Percentiles rank a stretch among this genome's conserved stretches.
phyloP scores from a whole-genome alignment of 2,888 invertebrate genomes.

The Eupithecia insigniata region DNA sequence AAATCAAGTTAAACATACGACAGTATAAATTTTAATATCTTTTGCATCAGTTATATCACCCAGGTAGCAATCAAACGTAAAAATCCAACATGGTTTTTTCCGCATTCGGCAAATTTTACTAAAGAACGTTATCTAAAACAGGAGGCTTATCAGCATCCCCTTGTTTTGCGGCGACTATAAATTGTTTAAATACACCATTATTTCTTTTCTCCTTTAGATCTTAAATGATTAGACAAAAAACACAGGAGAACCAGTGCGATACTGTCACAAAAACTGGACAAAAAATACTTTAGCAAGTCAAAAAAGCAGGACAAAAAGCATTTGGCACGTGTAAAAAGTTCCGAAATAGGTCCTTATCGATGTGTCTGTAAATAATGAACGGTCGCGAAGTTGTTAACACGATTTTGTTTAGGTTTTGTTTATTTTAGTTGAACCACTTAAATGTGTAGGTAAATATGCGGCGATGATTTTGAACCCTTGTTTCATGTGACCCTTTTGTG shows the following conservation, averaged over 20 bases:
- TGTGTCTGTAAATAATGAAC: slow-evolving; percentile 76
- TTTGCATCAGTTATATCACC: slow-evolving; percentile 29
- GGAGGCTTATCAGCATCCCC: slow-evolving; percentile 72
- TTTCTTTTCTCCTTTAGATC: slow-evolving; percentile 78
- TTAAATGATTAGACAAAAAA: slow-evolving; percentile 78
- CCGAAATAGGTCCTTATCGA: slow-evolving; percentile 68
- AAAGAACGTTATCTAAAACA: slow-evolving; percentile 71
- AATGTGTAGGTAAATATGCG: neutral
- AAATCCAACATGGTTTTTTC: slow-evolving; percentile 37
- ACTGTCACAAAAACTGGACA: slow-evolving; percentile 33
- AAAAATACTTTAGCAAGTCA: slow-evolving; percentile 26
- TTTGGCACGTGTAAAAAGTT: slow-evolving; percentile 67
- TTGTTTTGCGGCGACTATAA: slow-evolving; percentile 77
- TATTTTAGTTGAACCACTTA: slow-evolving; percentile 19
- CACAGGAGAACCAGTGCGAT: slow-evolving; percentile 54
- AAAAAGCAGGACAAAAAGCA: slow-evolving; percentile 32
- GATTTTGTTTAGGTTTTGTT: slow-evolving; percentile 46
- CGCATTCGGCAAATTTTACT: slow-evolving; percentile 61
- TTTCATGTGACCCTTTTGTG: slow-evolving; percentile 11
- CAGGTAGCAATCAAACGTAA: slow-evolving; percentile 5
- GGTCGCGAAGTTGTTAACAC: slow-evolving; percentile 70
- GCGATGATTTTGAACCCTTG: slow-evolving; percentile 15
- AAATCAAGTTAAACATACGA: slow-evolving; percentile 9
- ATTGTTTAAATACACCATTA: slow-evolving; percentile 81
- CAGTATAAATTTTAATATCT: neutral